Conservation (phyloP, 1,140 invertebrate species). For the Euglossa dilemma region DNA sequence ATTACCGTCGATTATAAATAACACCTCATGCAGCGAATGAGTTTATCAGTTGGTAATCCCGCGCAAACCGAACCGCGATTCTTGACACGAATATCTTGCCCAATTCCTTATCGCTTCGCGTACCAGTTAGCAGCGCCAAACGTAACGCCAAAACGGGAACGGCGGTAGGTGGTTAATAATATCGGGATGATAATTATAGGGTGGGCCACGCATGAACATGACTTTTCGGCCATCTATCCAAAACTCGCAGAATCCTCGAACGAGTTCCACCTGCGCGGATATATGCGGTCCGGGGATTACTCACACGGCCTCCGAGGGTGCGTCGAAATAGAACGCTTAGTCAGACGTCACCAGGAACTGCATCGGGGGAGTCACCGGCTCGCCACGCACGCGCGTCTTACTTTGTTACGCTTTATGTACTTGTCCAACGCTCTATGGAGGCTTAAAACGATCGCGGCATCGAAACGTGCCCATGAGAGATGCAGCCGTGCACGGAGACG, state of each 20-base stretch:
- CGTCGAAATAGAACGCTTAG: slow-evolving; percentile 74
- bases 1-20: not conserved
- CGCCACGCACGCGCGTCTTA: slow-evolving; percentile 33
- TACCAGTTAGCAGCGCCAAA: slow-evolving; percentile 2
- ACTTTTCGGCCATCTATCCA: slow-evolving; percentile 64
- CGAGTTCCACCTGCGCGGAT: slow-evolving; percentile 64
- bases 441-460: slow-evolving; percentile 17
- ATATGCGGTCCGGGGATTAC: slow-evolving; percentile 68
- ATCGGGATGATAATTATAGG: slow-evolving; percentile 48
- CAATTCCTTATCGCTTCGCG: not conserved
- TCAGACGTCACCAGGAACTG: slow-evolving; percentile 70
- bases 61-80: not conserved
- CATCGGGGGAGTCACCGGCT: slow-evolving; percentile 60
- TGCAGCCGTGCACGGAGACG: not conserved
- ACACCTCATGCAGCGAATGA: not conserved
- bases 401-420: slow-evolving; percentile 60
- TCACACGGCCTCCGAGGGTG: slow-evolving; percentile 64
- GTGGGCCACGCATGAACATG: slow-evolving; percentile 40
- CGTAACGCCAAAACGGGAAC: slow-evolving; percentile 24
- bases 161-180: slow-evolving; percentile 36
- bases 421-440: slow-evolving; percentile 31
- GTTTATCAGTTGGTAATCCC: not conserved
- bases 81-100: slow-evolving; percentile 4
- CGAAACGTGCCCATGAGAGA: slow-evolving; percentile 1
- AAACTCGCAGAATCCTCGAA: slow-evolving; percentile 67